Conservation (phyloP, 2,113 vertebrate species). For the Dromas ardeola region DNA sequence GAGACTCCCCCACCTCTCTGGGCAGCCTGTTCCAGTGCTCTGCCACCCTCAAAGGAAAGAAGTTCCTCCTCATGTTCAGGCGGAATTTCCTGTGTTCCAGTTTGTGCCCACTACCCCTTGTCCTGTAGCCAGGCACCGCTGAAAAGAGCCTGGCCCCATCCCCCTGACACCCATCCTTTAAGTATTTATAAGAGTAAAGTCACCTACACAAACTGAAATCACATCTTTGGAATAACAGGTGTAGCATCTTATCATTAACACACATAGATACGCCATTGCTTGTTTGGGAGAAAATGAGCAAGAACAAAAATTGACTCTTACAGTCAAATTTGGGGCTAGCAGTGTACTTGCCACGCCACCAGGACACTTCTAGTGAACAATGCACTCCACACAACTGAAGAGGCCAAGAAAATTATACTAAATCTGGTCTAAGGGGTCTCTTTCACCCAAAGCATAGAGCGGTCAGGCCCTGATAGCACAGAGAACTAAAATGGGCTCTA, state of each 20-base stretch:
- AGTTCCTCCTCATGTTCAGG: no score
- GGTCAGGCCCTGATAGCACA: not conserved
- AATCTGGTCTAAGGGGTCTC: not conserved
- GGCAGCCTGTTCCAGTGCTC: no score
- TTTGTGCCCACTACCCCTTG: no score
- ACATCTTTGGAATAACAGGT: not conserved
- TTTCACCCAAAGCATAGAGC: not conserved
- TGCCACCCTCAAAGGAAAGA: no score
- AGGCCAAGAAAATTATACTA: not conserved
- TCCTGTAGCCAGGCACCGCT: no score
- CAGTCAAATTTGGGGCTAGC: not conserved
- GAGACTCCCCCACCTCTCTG: no score
- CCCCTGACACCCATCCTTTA: no score
- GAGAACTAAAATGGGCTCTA: not conserved
- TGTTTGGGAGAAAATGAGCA: not conserved
- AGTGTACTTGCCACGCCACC: not conserved
- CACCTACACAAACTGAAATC: not conserved
- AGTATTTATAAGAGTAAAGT: not conserved
- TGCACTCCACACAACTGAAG: not conserved
- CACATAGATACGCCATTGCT: not conserved
- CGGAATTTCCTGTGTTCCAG: no score
- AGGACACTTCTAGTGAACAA: not conserved
- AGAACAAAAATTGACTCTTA: not conserved
- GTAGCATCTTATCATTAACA: not conserved
- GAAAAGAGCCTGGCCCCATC: no score